Conservation (phyloP, 2,888 invertebrate genomes). For the Lithophane leautieri region DNA sequence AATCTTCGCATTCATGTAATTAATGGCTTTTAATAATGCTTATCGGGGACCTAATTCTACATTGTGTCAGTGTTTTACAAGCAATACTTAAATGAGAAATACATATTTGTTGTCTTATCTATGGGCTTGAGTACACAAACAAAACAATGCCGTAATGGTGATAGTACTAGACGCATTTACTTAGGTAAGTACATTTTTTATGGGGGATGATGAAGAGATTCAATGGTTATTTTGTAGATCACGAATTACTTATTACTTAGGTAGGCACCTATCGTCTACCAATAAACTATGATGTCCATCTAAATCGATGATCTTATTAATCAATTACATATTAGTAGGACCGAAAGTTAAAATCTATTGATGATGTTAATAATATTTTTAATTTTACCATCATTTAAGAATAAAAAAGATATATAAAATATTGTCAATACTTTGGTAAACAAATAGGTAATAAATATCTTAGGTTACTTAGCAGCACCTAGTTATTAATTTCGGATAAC, state of each 20-base stretch:
- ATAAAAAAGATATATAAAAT: no score
- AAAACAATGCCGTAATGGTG: constrained; percentile 43
- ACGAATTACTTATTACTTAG: background rate
- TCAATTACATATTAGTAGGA: background rate
- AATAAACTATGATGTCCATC: background rate
- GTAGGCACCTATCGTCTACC: background rate
- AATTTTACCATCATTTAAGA: background rate
- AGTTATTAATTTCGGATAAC: background rate
- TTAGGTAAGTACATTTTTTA: background rate
- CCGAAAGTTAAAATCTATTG: background rate
- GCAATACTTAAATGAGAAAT: constrained; percentile 33
- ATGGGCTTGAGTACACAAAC: constrained; percentile 43
- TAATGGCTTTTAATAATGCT: constrained; percentile 57
- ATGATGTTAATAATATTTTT: background rate
- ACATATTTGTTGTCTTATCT: constrained; percentile 48
- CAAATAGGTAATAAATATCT: background rate
- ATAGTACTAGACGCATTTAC: constrained; percentile 9
- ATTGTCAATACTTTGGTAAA: background rate
- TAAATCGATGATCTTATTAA: background rate
- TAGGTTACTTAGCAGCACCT: background rate
- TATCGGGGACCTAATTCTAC: constrained; percentile 61
- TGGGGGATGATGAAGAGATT: background rate
- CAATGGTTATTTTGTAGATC: background rate
- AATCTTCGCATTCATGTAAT: constrained; percentile 4
- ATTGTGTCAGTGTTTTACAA: constrained; percentile 52